These are phyloP conservation scores for Sinocyclocheilus grahami DNA, from an alignment of 2,113 vertebrate species.

Conservation along the genomic window DNA sequence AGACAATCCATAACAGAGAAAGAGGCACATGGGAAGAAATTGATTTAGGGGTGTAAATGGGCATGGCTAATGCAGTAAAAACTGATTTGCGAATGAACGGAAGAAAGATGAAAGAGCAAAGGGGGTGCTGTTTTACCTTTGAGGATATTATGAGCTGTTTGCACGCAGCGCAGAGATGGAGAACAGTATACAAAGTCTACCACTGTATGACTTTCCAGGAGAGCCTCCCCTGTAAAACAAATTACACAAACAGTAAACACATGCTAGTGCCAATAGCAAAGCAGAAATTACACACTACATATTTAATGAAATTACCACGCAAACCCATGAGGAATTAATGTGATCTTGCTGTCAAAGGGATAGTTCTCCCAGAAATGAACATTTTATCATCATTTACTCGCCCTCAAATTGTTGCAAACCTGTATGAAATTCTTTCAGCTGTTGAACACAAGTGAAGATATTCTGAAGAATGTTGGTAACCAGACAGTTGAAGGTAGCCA, in stretches of 20 bases:
- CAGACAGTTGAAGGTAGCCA: too few relatives aligned
- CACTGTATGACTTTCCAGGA: constrained; percentile 86
- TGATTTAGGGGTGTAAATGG: not conserved
- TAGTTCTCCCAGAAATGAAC: too few relatives aligned
- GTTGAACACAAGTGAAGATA: too few relatives aligned
- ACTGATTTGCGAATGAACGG: not conserved
- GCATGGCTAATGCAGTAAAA: not conserved
- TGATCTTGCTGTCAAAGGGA: not conserved
- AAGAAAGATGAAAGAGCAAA: constrained; percentile 1
- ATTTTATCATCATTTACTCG: too few relatives aligned
- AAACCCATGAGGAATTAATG: not conserved
- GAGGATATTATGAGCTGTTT: constrained; percentile 94
- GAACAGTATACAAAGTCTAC: constrained; percentile 94
- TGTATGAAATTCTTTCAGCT: too few relatives aligned
- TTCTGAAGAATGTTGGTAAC: too few relatives aligned
- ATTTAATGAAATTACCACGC: not conserved
- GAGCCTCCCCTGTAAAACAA: constrained; percentile 84
- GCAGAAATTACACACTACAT: not conserved
- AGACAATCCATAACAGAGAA: not conserved
- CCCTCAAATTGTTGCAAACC: too few relatives aligned
- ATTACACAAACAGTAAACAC: not conserved
- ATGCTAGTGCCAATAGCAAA: not conserved
- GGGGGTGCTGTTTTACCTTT: constrained; percentile 77
- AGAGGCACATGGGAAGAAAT: not conserved
- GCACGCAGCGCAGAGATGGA: constrained; percentile 93